Conservation (phyloP, 2,888 invertebrate genomes). For the Lissocephala sabroskyi region DNA sequence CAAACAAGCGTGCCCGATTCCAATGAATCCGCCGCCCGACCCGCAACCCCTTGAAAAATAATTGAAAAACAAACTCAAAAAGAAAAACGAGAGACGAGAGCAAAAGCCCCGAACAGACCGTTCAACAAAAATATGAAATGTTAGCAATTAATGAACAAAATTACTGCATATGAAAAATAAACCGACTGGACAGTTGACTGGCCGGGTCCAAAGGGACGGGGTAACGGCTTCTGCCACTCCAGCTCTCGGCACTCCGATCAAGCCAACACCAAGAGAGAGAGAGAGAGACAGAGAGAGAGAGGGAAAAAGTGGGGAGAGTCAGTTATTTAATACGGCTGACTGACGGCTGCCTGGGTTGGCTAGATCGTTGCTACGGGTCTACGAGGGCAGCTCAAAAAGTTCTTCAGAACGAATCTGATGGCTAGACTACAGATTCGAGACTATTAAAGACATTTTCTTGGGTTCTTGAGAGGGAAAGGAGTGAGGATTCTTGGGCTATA, state of each 20-base stretch:
- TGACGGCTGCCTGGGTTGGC: background rate
- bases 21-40: too few relatives aligned
- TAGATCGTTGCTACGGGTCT: background rate
- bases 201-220: background rate
- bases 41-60: conserved; percentile 48
- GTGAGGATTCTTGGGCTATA: too few relatives aligned
- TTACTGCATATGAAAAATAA: conserved; percentile 19
- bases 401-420: too few relatives aligned
- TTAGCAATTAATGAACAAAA: conserved; percentile 53
- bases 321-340: conserved; percentile 2
- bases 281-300: background rate
- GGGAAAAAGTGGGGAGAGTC: background rate
- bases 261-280: background rate
- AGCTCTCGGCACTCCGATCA: too few relatives aligned
- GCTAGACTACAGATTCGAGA: too few relatives aligned
- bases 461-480: too few relatives aligned
- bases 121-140: conserved; percentile 59
- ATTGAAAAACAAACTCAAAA: conserved; percentile 64
- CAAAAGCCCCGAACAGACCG: conserved; percentile 20
- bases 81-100: conserved; percentile 8
- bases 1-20: conserved; percentile 57
- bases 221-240: conserved; percentile 2
- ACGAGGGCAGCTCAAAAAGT: background rate
- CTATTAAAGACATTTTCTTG: too few relatives aligned
- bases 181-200: conserved; percentile 7